Conservation (phyloP, 1,140 invertebrate genomes). For the Patella vulgata region DNA sequence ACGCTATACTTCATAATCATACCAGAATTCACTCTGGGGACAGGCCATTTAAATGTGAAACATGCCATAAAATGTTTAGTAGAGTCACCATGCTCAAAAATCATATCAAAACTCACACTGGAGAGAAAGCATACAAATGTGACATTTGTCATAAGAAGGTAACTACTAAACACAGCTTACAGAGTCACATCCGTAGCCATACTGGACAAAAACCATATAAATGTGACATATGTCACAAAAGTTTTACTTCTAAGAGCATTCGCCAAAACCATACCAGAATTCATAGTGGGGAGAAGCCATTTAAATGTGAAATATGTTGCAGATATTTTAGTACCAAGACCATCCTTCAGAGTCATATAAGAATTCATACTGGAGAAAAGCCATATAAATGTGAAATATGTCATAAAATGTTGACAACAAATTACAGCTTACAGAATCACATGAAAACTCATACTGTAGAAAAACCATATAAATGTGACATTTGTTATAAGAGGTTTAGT, state of each 20-base stretch:
- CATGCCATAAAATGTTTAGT: constrained; percentile 25
- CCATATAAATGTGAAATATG: constrained; percentile 32
- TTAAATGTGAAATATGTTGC: constrained; percentile 32
- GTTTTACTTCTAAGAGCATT: neutral
- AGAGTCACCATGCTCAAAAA: too few relatives aligned
- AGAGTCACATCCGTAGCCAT: too few relatives aligned
- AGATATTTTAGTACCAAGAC: constrained; percentile 4
- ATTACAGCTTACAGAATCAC: too few relatives aligned
- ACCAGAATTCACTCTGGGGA: constrained; percentile 27
- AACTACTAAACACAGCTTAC: too few relatives aligned
- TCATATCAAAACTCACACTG: too few relatives aligned
- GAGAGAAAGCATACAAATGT: constrained; percentile 13
- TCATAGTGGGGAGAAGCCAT: constrained; percentile 23
- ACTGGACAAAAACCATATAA: too few relatives aligned
- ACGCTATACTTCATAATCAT: constrained; percentile 19
- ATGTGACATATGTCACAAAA: constrained; percentile 3
- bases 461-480: too few relatives aligned
- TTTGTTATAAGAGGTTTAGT: too few relatives aligned
- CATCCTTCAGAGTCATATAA: constrained; percentile 25
- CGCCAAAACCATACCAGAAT: constrained; percentile 2
- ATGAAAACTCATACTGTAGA: too few relatives aligned
- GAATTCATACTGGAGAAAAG: constrained; percentile 26
- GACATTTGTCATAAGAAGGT: constrained; percentile 6
- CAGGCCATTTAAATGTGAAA: constrained; percentile 27
- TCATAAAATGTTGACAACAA: too few relatives aligned